phyloP scores from a whole-genome alignment of 2,888 invertebrate species.

The Watsonalla binaria region DNA sequence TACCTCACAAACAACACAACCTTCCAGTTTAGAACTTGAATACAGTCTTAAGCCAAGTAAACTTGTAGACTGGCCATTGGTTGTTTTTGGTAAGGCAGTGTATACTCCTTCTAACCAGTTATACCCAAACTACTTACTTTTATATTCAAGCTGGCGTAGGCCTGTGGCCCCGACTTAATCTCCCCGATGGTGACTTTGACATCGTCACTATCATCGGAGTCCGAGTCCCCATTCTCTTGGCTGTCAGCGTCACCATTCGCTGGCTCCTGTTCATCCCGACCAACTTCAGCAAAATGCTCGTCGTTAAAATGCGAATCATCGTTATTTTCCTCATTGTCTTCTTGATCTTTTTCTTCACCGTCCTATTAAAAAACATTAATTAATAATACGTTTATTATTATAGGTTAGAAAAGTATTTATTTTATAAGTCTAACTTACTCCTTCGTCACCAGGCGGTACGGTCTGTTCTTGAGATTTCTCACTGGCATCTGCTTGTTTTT shows the following conservation, averaged over 20 bases:
- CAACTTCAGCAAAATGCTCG: slow-evolving; percentile 71
- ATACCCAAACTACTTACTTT: slow-evolving; percentile 65
- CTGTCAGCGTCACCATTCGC: slow-evolving; percentile 68
- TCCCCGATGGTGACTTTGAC: slow-evolving; percentile 96
- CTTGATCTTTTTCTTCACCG: slow-evolving; percentile 67
- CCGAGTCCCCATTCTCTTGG: slow-evolving; percentile 78
- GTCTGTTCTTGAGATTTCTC: slow-evolving; percentile 33
- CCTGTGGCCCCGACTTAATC: slow-evolving; percentile 85
- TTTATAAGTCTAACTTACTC: slow-evolving; percentile 15
- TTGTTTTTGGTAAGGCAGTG: no score
- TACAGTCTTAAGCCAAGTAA: no score
- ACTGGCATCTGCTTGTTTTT: slow-evolving; percentile 27
- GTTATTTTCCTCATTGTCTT: slow-evolving; percentile 66
- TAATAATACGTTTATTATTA: slow-evolving; percentile 1
- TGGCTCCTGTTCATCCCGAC: slow-evolving; percentile 50
- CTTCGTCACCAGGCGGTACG: slow-evolving; percentile 16
- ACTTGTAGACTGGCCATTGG: no score
- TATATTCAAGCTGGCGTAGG: slow-evolving; percentile 85
- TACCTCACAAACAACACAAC: no score
- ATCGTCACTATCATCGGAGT: slow-evolving; percentile 89
- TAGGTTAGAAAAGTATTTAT: background rate
- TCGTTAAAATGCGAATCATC: slow-evolving; percentile 73
- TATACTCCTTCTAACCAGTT: background rate
- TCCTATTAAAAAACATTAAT: slow-evolving; percentile 30
- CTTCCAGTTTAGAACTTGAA: no score